Evolutionary conservation across 1,140 invertebrate genomes (phyloP).

Genomic region (Drosophila obscura): DNA sequence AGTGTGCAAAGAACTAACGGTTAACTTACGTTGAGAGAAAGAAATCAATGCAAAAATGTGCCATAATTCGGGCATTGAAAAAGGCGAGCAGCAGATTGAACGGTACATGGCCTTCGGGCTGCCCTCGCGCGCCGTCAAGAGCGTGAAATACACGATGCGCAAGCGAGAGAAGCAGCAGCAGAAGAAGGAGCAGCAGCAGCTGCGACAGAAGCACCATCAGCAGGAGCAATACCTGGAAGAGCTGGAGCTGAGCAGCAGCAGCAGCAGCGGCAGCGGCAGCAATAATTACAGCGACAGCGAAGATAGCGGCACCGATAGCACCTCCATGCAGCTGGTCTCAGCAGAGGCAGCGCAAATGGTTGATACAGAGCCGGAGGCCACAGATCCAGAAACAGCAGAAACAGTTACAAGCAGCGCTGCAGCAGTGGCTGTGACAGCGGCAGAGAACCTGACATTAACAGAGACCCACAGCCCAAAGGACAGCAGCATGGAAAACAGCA

Average conservation of each 20-base stretch:
- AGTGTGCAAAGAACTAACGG: slow-evolving; percentile 19
- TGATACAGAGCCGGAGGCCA: too few relatives aligned
- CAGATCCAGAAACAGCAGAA: background rate
- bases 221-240: slow-evolving; percentile 32
- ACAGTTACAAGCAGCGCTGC: background rate
- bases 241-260: slow-evolving; percentile 27
- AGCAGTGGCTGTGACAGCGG: slow-evolving; percentile 6
- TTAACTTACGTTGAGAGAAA: slow-evolving; percentile 1
- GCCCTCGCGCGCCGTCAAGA: slow-evolving; percentile 76
- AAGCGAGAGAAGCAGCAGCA: slow-evolving; percentile 63
- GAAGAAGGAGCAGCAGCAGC: slow-evolving; percentile 43
- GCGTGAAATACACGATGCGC: slow-evolving; percentile 72
- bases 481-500: slow-evolving; percentile 22
- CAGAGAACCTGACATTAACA: slow-evolving; percentile 10
- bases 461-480: background rate
- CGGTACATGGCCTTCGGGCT: slow-evolving; percentile 72
- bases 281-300: slow-evolving; percentile 30
- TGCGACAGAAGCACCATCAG: slow-evolving; percentile 31
- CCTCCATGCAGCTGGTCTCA: background rate
- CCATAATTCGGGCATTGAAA: slow-evolving; percentile 78
- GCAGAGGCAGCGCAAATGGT: slow-evolving; percentile 2
- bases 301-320: slow-evolving; percentile 38
- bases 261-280: slow-evolving; percentile 12
- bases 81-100: slow-evolving; percentile 77
- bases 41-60: slow-evolving; percentile 80